These are phyloP conservation scores for Allacma fusca DNA, from an alignment of 2,888 invertebrate species.

Conservation along the genomic window DNA sequence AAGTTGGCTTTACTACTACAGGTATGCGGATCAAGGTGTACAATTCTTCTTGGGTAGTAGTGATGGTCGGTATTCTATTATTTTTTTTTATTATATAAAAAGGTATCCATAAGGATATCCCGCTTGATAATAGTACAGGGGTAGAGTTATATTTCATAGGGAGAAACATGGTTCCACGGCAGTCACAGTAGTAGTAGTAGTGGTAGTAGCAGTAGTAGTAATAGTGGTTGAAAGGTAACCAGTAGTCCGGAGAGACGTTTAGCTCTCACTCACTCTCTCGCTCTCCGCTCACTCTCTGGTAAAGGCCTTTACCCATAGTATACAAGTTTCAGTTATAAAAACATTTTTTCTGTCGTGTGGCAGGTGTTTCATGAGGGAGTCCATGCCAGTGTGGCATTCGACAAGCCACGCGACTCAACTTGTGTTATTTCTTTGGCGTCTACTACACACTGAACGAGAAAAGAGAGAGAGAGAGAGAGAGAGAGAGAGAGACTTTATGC, in stretches of 20 bases:
- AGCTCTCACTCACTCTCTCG: slow-evolving; percentile 1
- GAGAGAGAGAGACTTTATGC: neutral
- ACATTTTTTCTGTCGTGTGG: slow-evolving; percentile 50
- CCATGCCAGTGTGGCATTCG: slow-evolving; percentile 55
- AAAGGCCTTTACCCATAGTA: neutral
- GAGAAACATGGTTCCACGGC: neutral
- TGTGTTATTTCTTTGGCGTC: slow-evolving; percentile 14
- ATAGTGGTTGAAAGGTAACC: slow-evolving; percentile 7
- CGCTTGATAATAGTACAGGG: neutral
- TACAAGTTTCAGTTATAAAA: slow-evolving; percentile 45
- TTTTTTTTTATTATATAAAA: no score
- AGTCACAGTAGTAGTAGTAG: no score
- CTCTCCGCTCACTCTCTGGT: neutral
- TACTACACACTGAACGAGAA: neutral
- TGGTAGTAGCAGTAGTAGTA: no score
- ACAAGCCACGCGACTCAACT: slow-evolving; percentile 60
- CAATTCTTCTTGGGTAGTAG: neutral
- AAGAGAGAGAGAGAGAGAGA: neutral
- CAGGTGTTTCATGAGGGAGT: slow-evolving; percentile 53
- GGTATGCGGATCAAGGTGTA: slow-evolving; percentile 12
- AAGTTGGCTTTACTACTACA: neutral
- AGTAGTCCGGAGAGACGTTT: slow-evolving; percentile 10
- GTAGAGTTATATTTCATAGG: slow-evolving; percentile 14
- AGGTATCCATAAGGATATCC: neutral
- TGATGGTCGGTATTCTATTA: no score